Conservation (phyloP, 2,113 vertebrate species). For the Microtus montanus region DNA sequence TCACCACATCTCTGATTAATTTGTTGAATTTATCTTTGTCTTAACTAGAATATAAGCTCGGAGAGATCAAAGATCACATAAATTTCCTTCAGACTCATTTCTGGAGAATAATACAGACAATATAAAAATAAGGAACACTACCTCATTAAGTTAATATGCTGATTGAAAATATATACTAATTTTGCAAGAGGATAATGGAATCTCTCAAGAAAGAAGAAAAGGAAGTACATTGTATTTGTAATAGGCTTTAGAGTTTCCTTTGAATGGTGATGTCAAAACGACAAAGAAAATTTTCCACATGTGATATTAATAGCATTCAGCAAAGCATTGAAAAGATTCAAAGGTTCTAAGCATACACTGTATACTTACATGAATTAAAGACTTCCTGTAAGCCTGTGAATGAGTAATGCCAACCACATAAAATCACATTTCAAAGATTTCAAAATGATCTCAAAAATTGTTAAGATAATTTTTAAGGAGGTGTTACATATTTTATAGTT, state of each 20-base stretch:
- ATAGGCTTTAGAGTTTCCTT: slow-evolving; percentile 54
- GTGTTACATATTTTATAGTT: slow-evolving; percentile 32
- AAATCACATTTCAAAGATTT: slow-evolving; percentile 18
- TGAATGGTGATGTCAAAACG: slow-evolving; percentile 49
- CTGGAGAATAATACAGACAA: background rate
- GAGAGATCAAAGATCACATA: background rate
- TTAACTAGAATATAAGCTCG: slow-evolving; percentile 19
- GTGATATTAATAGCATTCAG: slow-evolving; percentile 38
- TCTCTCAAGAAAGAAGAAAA: slow-evolving; percentile 27
- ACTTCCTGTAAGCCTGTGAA: background rate
- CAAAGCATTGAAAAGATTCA: slow-evolving; percentile 47
- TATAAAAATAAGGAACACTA: background rate
- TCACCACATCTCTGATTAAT: background rate
- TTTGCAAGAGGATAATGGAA: slow-evolving; percentile 47
- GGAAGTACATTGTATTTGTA: slow-evolving; percentile 25
- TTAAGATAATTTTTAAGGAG: slow-evolving; percentile 35
- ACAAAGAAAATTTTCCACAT: slow-evolving; percentile 31
- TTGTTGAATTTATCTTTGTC: slow-evolving; percentile 20
- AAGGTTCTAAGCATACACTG: slow-evolving; percentile 38
- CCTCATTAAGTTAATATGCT: slow-evolving; percentile 39
- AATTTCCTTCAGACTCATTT: slow-evolving; percentile 29
- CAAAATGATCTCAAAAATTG: slow-evolving; percentile 33
- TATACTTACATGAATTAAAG: slow-evolving; percentile 42
- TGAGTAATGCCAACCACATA: background rate
- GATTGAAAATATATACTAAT: slow-evolving; percentile 33